A percentile compares a stretch with the other conserved stretches of the same genome.
Conservation (phyloP, 2,888 invertebrate species). For the Drosophila anomelani region DNA sequence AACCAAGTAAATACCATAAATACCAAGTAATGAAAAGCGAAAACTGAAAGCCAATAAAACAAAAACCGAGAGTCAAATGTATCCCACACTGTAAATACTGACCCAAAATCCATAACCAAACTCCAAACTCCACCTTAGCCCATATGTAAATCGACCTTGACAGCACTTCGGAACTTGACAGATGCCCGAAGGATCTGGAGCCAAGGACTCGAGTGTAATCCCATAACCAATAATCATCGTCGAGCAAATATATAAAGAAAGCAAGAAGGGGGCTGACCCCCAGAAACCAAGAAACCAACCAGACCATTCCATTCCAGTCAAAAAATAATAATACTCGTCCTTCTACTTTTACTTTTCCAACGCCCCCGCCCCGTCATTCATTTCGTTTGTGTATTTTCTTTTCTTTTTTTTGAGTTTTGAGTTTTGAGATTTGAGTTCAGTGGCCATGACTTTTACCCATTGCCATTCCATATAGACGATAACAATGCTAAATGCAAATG, state of each 20-base stretch:
- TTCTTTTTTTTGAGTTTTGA: too few relatives aligned
- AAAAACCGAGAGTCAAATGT: constrained; percentile 31
- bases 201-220: constrained; percentile 9
- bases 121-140: constrained; percentile 8
- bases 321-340: constrained; percentile 22
- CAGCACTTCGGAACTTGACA: constrained; percentile 29
- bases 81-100: constrained; percentile 35
- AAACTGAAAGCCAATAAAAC: constrained; percentile 29
- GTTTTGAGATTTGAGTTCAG: constrained; percentile 23
- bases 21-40: constrained; percentile 24
- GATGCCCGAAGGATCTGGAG: constrained; percentile 22
- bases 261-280: constrained; percentile 1
- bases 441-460: constrained; percentile 45
- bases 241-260: constrained; percentile 18
- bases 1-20: constrained; percentile 35
- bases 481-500: constrained; percentile 45
- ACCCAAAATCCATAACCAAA: constrained; percentile 20
- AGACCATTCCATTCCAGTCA: constrained; percentile 33
- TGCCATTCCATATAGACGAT: constrained; percentile 43
- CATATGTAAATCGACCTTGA: constrained; percentile 22
- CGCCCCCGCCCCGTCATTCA: constrained; percentile 6
- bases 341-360: constrained; percentile 3
- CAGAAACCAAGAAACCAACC: constrained; percentile 2
- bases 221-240: constrained; percentile 30
- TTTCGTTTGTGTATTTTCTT: constrained; percentile 15